These are phyloP conservation scores for Stratiolaelaps scimitus DNA, from an alignment of 1,140 invertebrate species.

Conservation along the genomic window DNA sequence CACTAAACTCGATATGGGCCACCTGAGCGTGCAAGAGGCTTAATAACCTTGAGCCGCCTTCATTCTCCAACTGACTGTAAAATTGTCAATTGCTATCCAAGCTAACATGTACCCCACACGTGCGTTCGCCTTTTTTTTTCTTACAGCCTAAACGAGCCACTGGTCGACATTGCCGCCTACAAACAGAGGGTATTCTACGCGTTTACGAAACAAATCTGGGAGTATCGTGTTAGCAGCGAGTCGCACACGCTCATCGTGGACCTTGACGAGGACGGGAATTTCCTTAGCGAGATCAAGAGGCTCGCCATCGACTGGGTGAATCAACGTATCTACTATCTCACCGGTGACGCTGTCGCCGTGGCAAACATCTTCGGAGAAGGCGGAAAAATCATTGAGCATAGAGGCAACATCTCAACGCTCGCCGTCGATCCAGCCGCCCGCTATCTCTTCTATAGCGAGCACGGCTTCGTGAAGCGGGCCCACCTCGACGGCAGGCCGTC, in stretches of 20 bases:
- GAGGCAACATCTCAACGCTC: conserved; percentile 11
- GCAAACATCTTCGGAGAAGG: not conserved
- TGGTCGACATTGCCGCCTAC: too few species aligned
- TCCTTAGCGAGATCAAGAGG: not conserved
- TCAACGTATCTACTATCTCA: not conserved
- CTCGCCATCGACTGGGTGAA: conserved; percentile 1
- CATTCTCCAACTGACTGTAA: too few species aligned
- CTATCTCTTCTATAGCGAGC: conserved; percentile 5
- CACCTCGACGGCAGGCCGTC: not conserved
- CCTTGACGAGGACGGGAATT: not conserved
- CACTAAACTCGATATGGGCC: too few species aligned
- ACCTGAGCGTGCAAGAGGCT: too few species aligned
- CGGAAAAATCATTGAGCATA: not conserved
- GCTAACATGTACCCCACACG: too few species aligned
- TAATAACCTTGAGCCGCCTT: too few species aligned
- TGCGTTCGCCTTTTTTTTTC: too few species aligned
- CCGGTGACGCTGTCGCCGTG: not conserved
- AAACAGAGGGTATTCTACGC: not conserved
- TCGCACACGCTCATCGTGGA: not conserved
- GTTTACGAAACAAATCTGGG: not conserved
- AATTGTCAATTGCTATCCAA: too few species aligned
- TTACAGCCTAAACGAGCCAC: too few species aligned
- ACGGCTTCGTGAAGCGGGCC: not conserved
- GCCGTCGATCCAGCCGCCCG: not conserved
- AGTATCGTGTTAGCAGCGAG: not conserved